Conservation (phyloP, 2,888 invertebrate genomes). For the Dinocampus coccinellae region DNA sequence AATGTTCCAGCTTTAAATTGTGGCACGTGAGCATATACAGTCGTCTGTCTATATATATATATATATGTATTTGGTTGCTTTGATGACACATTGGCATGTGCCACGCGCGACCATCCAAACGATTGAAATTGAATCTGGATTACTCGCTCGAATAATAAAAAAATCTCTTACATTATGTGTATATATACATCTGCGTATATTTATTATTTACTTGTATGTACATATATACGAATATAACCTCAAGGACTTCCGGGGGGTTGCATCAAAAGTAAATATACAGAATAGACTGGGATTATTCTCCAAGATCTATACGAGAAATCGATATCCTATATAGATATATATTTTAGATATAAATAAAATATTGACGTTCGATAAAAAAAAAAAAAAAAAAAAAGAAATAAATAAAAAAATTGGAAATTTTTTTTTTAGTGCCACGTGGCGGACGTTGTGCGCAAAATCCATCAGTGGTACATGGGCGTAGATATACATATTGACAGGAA, state of each 20-base stretch:
- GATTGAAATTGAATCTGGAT: constrained; percentile 25
- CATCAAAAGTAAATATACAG: constrained; percentile 12
- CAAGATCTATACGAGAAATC: constrained; percentile 52
- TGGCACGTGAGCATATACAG: constrained; percentile 37
- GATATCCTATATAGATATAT: constrained; percentile 31
- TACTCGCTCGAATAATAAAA: constrained; percentile 19
- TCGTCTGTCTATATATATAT: not conserved
- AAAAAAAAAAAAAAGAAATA: constrained; percentile 17
- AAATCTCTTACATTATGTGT: constrained; percentile 7
- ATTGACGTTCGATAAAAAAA: constrained; percentile 30
- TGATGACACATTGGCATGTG: constrained; percentile 31
- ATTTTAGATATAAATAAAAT: not conserved
- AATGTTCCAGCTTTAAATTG: constrained; percentile 30
- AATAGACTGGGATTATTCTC: constrained; percentile 34
- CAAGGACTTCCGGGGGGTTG: constrained; percentile 53
- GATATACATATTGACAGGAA: constrained; percentile 1
- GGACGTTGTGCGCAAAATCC: not conserved
- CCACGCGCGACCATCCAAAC: not conserved
- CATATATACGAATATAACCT: constrained; percentile 3
- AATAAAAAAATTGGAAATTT: not conserved
- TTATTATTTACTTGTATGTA: not conserved
- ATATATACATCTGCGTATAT: constrained; percentile 30
- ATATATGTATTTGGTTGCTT: not conserved
- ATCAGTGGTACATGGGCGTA: constrained; percentile 17
- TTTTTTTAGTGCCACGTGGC: not conserved